Evolutionary conservation across 2,888 invertebrate genomes (phyloP), one percentile per base, ranked within the genome.

Genomic region (Choristoneura rosaceana): DNA sequence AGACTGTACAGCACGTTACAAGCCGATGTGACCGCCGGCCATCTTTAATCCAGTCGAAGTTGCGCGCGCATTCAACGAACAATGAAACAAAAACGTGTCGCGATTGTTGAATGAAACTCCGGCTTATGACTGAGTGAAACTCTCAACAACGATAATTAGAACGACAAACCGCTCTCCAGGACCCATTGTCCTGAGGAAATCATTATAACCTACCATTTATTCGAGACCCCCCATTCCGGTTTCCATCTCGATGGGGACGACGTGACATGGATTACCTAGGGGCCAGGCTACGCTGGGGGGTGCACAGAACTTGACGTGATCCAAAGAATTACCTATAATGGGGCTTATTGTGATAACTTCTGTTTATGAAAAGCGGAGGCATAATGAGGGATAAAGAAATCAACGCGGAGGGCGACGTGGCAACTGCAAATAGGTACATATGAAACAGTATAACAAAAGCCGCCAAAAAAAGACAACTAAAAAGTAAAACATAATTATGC

Each of bases 81-180:
- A 88, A 88, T 87, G 86, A 84, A 86, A 83, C 80, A 76, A 82
- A 84, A 85, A 85, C 83, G 84, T 87, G 87, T 87, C 82, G 81
- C 82, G 80, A 84, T 84, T 87, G 86, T 84, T 82, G 80, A 82
- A 81, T 83, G 82, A 75, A 81, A 79, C 82, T 76, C 81, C 75
- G 76, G 82, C 82, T 84, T 83, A 81, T 83, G 81, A 82, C 83
- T 78, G 79, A 83, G 80, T 82, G 78, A 75, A 82, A 82, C 83
- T 83, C 82, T 82, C 82, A 86, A 84, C 81, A 82, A 83, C 82
- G 76, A 84, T 85, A 85, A 86, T 85, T 87, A 86, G 83, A 85
- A 83, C 82, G 79, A 75, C 80, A 82, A 82, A 80, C 81, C 78
- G 76, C 79, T 76, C 78, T 50, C 76, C 74, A 75, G 79, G 70